A percentile compares a stretch with the other conserved stretches of the same genome.
Conservation (phyloP, 2,797 vertebrate species). For the Paratrypauchen microcephalus region DNA sequence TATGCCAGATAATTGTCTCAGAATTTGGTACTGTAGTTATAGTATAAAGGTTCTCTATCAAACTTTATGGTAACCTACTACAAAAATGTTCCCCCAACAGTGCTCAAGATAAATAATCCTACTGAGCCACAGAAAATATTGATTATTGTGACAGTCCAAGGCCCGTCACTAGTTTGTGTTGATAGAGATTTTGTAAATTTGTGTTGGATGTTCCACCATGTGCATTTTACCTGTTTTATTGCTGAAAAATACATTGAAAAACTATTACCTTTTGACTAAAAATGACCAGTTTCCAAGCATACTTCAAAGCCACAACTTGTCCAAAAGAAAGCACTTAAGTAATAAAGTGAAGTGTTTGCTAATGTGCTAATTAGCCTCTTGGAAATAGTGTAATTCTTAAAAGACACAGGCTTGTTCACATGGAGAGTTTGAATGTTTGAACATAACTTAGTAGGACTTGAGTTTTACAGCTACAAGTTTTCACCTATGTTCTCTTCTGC, state of each 20-base stretch:
- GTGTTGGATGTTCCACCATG: neutral
- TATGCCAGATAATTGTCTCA: no score
- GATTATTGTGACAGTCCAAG: no score
- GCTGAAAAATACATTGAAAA: no score
- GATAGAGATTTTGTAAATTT: neutral
- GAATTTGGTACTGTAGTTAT: no score
- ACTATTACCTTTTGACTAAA: no score
- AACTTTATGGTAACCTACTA: no score
- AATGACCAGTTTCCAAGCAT: neutral
- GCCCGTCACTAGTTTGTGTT: no score
- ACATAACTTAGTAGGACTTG: neutral
- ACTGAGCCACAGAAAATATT: no score
- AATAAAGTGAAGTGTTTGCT: neutral
- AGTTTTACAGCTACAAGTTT: neutral
- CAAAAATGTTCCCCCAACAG: no score
- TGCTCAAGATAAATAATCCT: no score
- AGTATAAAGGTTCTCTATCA: no score
- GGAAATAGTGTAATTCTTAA: neutral
- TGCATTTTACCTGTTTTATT: neutral
- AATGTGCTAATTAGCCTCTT: neutral
- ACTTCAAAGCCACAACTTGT: no score
- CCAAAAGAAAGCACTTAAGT: neutral
- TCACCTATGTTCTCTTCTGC: slow-evolving; percentile 6
- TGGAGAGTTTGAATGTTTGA: neutral
- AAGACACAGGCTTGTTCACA: neutral